Evolutionary conservation across 2,113 vertebrate genomes (phyloP).

Genomic region (Cryptotis parvus): DNA sequence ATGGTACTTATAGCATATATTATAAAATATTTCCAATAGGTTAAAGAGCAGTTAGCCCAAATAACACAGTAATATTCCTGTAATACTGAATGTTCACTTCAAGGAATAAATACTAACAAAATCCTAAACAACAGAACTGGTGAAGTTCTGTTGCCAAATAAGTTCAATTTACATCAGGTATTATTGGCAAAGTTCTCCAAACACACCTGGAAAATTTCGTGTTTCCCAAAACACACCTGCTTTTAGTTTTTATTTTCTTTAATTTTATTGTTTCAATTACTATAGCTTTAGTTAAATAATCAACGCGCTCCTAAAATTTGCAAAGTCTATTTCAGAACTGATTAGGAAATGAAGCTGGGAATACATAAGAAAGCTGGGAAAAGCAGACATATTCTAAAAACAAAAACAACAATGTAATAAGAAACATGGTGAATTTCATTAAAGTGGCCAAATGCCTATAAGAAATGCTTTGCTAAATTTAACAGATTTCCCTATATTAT

Average conservation of each 20-base stretch:
- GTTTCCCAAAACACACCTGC: too few species aligned
- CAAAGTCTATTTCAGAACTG: background rate
- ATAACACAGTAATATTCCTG: conserved; percentile 21
- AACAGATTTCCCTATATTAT: background rate
- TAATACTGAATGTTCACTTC: background rate
- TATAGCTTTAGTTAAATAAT: background rate
- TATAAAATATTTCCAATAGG: background rate
- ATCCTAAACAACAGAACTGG: background rate
- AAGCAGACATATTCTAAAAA: background rate
- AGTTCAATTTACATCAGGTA: conserved; percentile 25
- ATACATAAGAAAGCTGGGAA: background rate
- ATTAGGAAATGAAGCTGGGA: background rate
- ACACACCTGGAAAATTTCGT: too few species aligned
- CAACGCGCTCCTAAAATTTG: background rate
- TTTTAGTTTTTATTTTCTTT: conserved; percentile 40
- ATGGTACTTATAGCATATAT: background rate
- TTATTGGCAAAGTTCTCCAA: background rate
- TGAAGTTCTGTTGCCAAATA: background rate
- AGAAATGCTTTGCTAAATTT: background rate
- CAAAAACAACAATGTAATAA: background rate
- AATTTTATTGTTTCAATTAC: background rate
- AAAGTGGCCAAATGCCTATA: background rate
- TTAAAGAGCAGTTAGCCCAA: background rate
- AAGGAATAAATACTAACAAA: conserved; percentile 21
- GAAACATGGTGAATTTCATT: background rate